phyloP scores from a whole-genome alignment of 2,797 vertebrate species.

The Sebastes itinus region DNA sequence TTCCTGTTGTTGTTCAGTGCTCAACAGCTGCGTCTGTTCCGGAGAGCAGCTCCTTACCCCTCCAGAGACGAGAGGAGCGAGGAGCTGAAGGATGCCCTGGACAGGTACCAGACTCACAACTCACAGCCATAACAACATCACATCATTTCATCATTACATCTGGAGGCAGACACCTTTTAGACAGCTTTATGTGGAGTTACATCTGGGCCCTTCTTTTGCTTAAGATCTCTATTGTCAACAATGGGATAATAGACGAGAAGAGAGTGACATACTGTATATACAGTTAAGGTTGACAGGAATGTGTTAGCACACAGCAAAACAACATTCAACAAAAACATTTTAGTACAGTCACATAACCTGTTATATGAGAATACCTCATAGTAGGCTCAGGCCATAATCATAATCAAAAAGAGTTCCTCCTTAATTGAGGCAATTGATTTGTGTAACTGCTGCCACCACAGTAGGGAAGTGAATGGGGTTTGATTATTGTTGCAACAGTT shows the following conservation, averaged over 20 bases:
- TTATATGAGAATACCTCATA: neutral
- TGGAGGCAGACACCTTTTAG: neutral
- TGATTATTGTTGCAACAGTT: neutral
- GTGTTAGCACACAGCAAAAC: neutral
- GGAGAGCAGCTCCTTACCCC: slow-evolving; percentile 79
- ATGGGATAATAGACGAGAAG: neutral
- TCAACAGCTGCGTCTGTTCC: slow-evolving; percentile 76
- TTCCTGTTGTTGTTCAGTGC: slow-evolving; percentile 47
- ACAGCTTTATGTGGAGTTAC: neutral
- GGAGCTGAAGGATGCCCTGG: slow-evolving; percentile 71
- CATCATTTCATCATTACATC: neutral
- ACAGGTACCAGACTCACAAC: slow-evolving; percentile 62
- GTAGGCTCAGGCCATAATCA: neutral
- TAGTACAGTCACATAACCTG: neutral
- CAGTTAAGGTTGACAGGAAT: neutral
- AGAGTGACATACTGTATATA: too few relatives aligned
- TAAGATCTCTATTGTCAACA: neutral
- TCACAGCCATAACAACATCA: too few relatives aligned
- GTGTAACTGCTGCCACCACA: neutral
- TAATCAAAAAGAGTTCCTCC: neutral
- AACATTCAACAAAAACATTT: neutral
- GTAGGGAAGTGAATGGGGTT: neutral
- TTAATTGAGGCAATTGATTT: neutral
- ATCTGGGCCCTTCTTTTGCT: neutral
- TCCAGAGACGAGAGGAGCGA: slow-evolving; percentile 77